Evolutionary conservation across 1,140 invertebrate species (phyloP).

Genomic region (Drosophila prosaltans): DNA sequence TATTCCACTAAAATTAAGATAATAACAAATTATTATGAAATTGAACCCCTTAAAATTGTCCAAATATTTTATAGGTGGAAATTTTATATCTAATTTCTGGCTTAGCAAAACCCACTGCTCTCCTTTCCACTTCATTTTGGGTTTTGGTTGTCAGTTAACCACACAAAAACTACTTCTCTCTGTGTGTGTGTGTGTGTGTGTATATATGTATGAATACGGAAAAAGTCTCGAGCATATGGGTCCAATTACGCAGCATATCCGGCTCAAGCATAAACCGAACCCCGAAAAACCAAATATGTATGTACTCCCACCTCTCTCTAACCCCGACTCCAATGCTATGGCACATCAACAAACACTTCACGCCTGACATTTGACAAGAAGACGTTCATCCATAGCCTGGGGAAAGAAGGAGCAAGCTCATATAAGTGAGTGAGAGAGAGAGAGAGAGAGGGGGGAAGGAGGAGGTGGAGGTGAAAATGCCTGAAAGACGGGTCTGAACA

Average conservation of each 20-base stretch:
- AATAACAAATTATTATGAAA: background rate
- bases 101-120: background rate
- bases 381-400: conserved; percentile 17
- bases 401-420: background rate
- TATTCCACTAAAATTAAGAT: no score
- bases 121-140: background rate
- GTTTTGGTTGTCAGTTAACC: conserved; percentile 3
- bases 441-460: no score
- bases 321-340: conserved; percentile 20
- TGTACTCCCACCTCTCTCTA: background rate
- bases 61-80: background rate
- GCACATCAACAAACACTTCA: conserved; percentile 81
- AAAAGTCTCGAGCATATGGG: conserved; percentile 67
- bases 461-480: no score
- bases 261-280: conserved; percentile 37
- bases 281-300: conserved; percentile 11
- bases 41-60: background rate
- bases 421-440: no score
- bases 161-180: background rate
- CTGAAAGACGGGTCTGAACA: no score
- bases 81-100: background rate
- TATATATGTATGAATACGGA: background rate
- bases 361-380: conserved; percentile 80
- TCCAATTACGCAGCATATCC: conserved; percentile 80
- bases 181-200: background rate